A percentile compares a stretch with the other conserved stretches of the same genome.
These are phyloP conservation scores for Hippocampus comes DNA, from an alignment of 2,113 vertebrate genomes.

Conservation along the genomic window DNA sequence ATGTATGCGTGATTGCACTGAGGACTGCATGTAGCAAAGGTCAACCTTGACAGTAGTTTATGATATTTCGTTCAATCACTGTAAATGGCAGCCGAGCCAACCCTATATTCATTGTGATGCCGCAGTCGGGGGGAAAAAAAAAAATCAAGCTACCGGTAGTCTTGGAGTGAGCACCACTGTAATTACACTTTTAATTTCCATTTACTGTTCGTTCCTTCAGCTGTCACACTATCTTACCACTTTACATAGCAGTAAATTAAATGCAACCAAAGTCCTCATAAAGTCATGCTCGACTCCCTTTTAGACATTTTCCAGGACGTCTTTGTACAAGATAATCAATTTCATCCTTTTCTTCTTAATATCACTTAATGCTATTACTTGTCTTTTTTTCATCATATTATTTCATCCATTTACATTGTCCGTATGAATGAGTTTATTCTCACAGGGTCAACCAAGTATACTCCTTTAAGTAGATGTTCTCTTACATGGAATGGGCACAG, in stretches of 20 bases:
- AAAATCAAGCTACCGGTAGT: neutral
- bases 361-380: neutral
- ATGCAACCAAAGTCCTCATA: slow-evolving; percentile 24
- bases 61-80: neutral
- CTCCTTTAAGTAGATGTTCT: neutral
- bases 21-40: neutral
- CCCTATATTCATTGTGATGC: neutral
- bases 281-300: slow-evolving; percentile 22
- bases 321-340: neutral
- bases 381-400: neutral
- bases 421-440: neutral
- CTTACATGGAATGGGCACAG: neutral
- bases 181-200: slow-evolving; percentile 21
- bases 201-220: slow-evolving; percentile 13
- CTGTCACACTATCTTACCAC: neutral
- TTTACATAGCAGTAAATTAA: slow-evolving; percentile 1
- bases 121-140: neutral
- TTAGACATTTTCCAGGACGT: neutral
- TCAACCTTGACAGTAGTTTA: slow-evolving; percentile 1
- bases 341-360: neutral
- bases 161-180: slow-evolving; percentile 8
- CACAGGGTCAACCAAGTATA: neutral
- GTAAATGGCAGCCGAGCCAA: neutral
- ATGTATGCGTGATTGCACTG: neutral
- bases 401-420: neutral